phyloP scores from a whole-genome alignment of 2,888 invertebrate genomes.

The Zaprionus bogoriensis region DNA sequence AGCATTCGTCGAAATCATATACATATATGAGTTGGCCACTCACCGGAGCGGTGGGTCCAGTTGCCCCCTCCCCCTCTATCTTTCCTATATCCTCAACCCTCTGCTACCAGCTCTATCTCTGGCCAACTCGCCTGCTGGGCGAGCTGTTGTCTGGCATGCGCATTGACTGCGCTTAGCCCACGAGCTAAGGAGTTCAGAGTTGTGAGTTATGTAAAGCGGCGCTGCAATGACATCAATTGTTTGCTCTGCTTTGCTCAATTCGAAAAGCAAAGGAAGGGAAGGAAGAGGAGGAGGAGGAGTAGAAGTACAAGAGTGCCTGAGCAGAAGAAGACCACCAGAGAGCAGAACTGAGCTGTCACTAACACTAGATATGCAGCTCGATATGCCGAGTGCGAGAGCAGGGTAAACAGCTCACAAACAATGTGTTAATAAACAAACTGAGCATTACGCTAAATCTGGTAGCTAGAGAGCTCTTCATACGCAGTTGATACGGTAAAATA shows the following conservation, averaged over 20 bases:
- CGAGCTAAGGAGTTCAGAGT: slow-evolving; percentile 53
- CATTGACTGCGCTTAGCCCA: slow-evolving; percentile 70
- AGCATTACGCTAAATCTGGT: background rate
- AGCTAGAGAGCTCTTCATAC: no score
- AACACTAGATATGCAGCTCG: slow-evolving; percentile 2
- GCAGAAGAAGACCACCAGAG: slow-evolving; percentile 34
- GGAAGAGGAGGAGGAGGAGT: background rate
- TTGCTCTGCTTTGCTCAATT: slow-evolving; percentile 58
- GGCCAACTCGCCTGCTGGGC: background rate
- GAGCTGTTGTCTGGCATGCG: slow-evolving; percentile 65
- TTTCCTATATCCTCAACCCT: slow-evolving; percentile 19
- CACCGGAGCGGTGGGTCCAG: slow-evolving; percentile 24
- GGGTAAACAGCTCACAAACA: background rate
- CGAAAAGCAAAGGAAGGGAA: background rate
- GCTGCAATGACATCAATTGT: slow-evolving; percentile 74
- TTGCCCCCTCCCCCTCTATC: slow-evolving; percentile 17
- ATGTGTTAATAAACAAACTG: background rate
- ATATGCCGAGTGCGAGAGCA: background rate
- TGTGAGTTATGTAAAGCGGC: slow-evolving; percentile 77
- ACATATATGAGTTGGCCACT: slow-evolving; percentile 72
- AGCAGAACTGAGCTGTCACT: slow-evolving; percentile 18
- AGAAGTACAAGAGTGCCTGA: no score
- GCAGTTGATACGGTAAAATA: no score
- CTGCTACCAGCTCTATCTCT: background rate
- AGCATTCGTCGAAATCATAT: slow-evolving; percentile 79